Conservation (phyloP, 2,888 invertebrate species). For the Operophtera brumata region DNA sequence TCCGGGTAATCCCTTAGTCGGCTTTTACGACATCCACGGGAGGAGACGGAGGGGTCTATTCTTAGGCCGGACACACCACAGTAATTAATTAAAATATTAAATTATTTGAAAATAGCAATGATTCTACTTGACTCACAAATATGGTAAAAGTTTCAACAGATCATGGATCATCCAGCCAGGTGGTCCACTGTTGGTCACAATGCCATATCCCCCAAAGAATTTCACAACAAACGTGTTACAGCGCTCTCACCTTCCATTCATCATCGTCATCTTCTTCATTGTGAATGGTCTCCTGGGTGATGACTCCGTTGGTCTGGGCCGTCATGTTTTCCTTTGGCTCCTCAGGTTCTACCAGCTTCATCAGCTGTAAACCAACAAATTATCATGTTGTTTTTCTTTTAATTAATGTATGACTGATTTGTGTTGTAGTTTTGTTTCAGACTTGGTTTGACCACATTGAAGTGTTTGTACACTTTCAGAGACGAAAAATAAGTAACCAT, state of each 20-base stretch:
- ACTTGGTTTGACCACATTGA: slow-evolving; percentile 5
- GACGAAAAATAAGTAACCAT: slow-evolving; percentile 25
- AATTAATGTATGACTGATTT: neutral
- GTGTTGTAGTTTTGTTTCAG: slow-evolving; percentile 1
- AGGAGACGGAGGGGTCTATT: too few relatives aligned
- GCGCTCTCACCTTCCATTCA: slow-evolving; percentile 82
- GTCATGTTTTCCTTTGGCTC: slow-evolving; percentile 63
- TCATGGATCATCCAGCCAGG: too few relatives aligned
- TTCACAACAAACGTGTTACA: too few relatives aligned
- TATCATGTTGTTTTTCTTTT: neutral
- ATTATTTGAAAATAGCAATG: too few relatives aligned
- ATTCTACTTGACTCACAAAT: too few relatives aligned
- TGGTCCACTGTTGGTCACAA: neutral
- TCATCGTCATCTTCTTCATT: slow-evolving; percentile 80
- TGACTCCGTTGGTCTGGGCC: slow-evolving; percentile 68
- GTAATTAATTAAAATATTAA: too few relatives aligned
- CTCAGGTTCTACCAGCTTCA: slow-evolving; percentile 80
- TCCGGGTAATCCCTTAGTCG: too few relatives aligned
- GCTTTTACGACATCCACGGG: too few relatives aligned
- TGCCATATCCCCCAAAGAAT: too few relatives aligned
- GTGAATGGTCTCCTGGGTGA: slow-evolving; percentile 58
- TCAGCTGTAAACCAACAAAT: slow-evolving; percentile 62
- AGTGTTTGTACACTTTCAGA: slow-evolving; percentile 12
- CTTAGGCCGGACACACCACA: too few relatives aligned
- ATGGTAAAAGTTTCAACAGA: too few relatives aligned